Evolutionary conservation across 2,113 vertebrate species (phyloP).

Genomic region (Sylvia atricapilla): DNA sequence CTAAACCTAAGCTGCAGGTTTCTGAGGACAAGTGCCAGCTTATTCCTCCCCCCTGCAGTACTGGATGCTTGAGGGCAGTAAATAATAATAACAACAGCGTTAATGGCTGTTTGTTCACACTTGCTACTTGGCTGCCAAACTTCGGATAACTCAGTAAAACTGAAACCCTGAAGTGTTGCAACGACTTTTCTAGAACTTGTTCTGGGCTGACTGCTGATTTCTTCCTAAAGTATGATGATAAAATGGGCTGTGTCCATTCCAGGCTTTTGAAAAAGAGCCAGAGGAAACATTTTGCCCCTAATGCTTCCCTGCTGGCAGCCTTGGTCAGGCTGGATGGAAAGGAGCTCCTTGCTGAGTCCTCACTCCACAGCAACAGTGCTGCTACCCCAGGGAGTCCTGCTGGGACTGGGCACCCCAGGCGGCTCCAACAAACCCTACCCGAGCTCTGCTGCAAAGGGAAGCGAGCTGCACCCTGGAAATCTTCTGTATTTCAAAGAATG

Average conservation of each 20-base stretch:
- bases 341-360: not conserved
- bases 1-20: not conserved
- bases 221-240: not conserved
- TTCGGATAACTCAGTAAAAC: not conserved
- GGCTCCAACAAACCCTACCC: not conserved
- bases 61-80: not conserved
- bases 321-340: not conserved
- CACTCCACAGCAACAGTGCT: not conserved
- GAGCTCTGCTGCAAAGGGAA: not conserved
- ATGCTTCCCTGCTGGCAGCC: not conserved
- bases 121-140: not conserved
- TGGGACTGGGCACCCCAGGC: not conserved
- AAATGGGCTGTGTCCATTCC: not conserved
- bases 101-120: not conserved
- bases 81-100: not conserved
- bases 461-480: not conserved
- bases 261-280: constrained; percentile 13
- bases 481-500: not conserved
- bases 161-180: not conserved
- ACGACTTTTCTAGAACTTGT: not conserved
- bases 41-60: not conserved
- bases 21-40: not conserved
- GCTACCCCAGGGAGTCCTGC: not conserved
- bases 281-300: not conserved
- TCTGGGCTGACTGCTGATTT: not conserved